Percentiles rank a stretch among this genome's conserved stretches.
Conservation (phyloP, 1,140 invertebrate species). For the Archivesica marissinica region DNA sequence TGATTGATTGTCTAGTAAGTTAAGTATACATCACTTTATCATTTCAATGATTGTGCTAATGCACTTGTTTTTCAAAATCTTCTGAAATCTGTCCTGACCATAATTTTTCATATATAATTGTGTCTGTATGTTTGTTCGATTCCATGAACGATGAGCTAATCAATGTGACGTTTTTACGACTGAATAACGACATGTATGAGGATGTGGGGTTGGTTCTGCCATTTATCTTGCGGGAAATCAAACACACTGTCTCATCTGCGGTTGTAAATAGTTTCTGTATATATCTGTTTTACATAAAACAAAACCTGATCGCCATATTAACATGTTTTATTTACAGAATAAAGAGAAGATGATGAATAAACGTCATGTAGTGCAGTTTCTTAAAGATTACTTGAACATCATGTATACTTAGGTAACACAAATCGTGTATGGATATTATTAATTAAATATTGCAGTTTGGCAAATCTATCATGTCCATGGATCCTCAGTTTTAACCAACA, state of each 20-base stretch:
- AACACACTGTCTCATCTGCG: constrained; percentile 17
- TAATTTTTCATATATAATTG: not conserved
- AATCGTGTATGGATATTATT: no score
- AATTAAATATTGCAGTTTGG: no score
- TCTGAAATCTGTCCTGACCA: constrained; percentile 3
- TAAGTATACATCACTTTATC: constrained; percentile 1
- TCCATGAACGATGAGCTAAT: constrained; percentile 47
- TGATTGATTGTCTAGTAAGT: not conserved
- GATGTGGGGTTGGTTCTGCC: not conserved
- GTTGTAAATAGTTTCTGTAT: not conserved
- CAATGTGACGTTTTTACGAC: constrained; percentile 59
- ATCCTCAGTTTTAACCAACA: no score
- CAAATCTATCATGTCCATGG: no score
- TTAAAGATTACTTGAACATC: no score
- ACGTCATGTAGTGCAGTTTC: no score
- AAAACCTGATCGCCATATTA: not conserved
- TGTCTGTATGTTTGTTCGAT: not conserved
- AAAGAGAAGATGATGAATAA: no score
- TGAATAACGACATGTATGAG: constrained; percentile 45
- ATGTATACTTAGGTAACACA: no score
- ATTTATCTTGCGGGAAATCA: constrained; percentile 28
- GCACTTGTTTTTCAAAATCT: not conserved
- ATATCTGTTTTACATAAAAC: constrained; percentile 25
- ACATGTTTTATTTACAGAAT: no score
- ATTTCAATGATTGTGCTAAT: constrained; percentile 23